Base-by-base conservation (phyloP, 1,140 invertebrate genomes). In the Meloidogyne exigua region DNA sequence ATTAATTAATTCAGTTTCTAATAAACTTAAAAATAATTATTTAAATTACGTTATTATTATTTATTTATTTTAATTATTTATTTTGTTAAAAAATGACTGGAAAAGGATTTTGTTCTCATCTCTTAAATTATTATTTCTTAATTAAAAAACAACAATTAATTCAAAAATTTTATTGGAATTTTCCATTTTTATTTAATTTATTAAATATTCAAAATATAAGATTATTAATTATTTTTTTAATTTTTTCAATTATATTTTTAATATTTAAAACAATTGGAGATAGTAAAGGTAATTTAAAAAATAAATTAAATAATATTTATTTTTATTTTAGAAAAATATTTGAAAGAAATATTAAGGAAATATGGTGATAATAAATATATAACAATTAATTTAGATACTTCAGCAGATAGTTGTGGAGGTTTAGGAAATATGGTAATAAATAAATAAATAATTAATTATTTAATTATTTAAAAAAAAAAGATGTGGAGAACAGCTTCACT, bases 261-360 rank as follows among this genome's bases (percentile, higher is more conserved):
- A 57, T 57, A n/a, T 57, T 57, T n/a, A 57, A 57, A 57, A n/a
- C 5, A 57, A 57, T 57, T 57, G 49, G 18, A 57, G 49, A 57
- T 57, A n/a, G n/a, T n/a, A n/a, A n/a, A 57, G n/a, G 49, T 57
- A n/a, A 57, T 18, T 57, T n/a, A 57, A 9, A 57, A n/a, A n/a
- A 9, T 44, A 15, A 7, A 57, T n/a, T n/a, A n/a, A 57, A 57
- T 9, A n/a, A 49, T 49, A 18, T 18, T 49, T 18, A 49, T n/a
- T 57, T 57, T 57, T 57, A n/a, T n/a, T 57, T n/a, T n/a, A 57
- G 49, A n/a, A n/a, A 57, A 57, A 57, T n/a, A 57, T n/a, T 57
- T 57, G 5, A 5, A 57, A n/a, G 49, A 57, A 57, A 57, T 57
- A 57, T 5, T 7, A n/a, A 57, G 49, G 5, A 57, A 15, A n/a